Evolutionary conservation across 2,113 vertebrate genomes (phyloP).

Genomic region (Rostratula benghalensis): DNA sequence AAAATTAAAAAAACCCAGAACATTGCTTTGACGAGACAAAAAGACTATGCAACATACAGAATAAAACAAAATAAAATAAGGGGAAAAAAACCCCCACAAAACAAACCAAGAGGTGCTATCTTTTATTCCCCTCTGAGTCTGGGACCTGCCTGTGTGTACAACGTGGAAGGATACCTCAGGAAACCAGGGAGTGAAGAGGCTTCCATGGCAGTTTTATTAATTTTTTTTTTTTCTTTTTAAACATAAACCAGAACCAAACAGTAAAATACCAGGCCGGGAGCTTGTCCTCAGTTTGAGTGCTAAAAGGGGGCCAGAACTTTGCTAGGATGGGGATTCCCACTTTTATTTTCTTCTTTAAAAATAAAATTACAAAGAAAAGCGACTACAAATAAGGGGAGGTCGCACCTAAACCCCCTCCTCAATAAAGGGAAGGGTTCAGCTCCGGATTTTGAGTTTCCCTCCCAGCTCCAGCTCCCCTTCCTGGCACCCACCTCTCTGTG

Average conservation of each 20-base stretch:
- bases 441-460: not conserved
- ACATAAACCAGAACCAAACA: not conserved
- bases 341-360: too few relatives aligned
- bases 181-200: not conserved
- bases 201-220: not conserved
- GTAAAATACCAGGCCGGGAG: not conserved
- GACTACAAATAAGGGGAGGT: not conserved
- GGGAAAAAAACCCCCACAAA: too few relatives aligned
- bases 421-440: not conserved
- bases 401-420: not conserved
- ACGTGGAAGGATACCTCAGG: rapidly evolving
- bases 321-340: not conserved
- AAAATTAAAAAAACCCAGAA: not conserved
- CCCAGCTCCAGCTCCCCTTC: not conserved
- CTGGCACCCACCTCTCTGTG: not conserved
- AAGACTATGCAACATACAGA: not conserved
- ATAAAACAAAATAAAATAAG: not conserved
- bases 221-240: not conserved
- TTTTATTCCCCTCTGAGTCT: not conserved
- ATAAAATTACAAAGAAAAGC: not conserved
- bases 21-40: not conserved
- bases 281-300: rapidly evolving
- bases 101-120: not conserved
- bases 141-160: not conserved
- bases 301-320: rapidly evolving